These are phyloP conservation scores for Thecophora atra DNA, from an alignment of 2,888 invertebrate species.

Conservation along the genomic window DNA sequence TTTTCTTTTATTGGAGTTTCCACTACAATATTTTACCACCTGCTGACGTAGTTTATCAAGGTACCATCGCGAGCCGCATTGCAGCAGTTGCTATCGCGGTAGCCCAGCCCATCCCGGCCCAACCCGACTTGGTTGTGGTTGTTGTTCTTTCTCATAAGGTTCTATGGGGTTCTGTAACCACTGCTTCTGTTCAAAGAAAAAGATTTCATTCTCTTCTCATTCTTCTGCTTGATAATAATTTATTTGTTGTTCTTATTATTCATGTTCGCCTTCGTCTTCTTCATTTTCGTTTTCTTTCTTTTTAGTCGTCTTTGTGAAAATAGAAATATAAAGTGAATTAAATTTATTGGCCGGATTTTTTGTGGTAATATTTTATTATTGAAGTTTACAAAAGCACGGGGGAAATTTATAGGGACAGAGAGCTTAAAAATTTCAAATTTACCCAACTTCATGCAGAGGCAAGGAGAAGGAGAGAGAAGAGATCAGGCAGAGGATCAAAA, in stretches of 20 bases:
- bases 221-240: slow-evolving; percentile 1
- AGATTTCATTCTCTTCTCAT: neutral
- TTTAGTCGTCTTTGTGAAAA: neutral
- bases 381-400: slow-evolving; percentile 22
- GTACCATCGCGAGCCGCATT: slow-evolving; percentile 12
- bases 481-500: neutral
- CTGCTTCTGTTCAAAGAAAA: neutral
- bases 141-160: neutral
- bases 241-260: no score
- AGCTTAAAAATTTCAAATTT: neutral
- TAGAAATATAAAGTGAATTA: slow-evolving; percentile 27
- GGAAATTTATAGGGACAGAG: neutral
- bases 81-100: slow-evolving; percentile 4
- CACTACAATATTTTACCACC: neutral
- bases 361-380: slow-evolving; percentile 17
- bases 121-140: no score
- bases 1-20: neutral
- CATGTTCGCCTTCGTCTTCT: neutral
- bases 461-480: neutral
- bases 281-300: neutral
- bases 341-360: slow-evolving; percentile 24
- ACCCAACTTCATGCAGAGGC: neutral
- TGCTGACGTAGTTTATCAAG: slow-evolving; percentile 1
- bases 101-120: no score
- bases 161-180: neutral